phyloP scores from a whole-genome alignment of 2,888 invertebrate species.

The Trachelus stipa region DNA sequence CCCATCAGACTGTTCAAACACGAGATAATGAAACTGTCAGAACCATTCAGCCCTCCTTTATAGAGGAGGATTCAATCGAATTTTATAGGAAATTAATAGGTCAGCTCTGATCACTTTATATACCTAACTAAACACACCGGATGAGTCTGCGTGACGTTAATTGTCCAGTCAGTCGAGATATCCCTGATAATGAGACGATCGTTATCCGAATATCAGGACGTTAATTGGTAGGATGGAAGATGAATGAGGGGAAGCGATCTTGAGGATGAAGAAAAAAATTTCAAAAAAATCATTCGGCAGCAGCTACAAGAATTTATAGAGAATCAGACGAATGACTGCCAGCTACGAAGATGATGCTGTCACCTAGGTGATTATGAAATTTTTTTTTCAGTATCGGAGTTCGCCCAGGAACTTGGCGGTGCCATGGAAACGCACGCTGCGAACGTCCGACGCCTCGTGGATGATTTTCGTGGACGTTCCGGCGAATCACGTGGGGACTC shows the following conservation, averaged over 20 bases:
- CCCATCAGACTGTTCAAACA: neutral
- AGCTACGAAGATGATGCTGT: neutral
- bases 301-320: neutral
- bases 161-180: neutral
- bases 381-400: slow-evolving; percentile 81
- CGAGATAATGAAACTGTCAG: neutral
- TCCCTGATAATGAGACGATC: neutral
- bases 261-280: neutral
- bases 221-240: neutral
- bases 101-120: neutral
- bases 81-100: neutral
- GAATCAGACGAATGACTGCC: neutral
- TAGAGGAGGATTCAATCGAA: neutral
- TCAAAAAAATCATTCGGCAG: neutral
- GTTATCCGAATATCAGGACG: neutral
- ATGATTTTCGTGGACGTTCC: slow-evolving; percentile 87
- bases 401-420: slow-evolving; percentile 88
- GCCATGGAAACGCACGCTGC: slow-evolving; percentile 91
- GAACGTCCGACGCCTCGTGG: slow-evolving; percentile 86
- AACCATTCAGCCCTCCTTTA: neutral
- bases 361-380: neutral
- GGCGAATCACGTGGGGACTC: slow-evolving; percentile 88
- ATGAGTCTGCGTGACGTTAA: neutral
- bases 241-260: neutral
- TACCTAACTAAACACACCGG: neutral